These are phyloP conservation scores for Nephrotoma guestfalica DNA, from an alignment of 2,888 invertebrate genomes.

Conservation along the genomic window DNA sequence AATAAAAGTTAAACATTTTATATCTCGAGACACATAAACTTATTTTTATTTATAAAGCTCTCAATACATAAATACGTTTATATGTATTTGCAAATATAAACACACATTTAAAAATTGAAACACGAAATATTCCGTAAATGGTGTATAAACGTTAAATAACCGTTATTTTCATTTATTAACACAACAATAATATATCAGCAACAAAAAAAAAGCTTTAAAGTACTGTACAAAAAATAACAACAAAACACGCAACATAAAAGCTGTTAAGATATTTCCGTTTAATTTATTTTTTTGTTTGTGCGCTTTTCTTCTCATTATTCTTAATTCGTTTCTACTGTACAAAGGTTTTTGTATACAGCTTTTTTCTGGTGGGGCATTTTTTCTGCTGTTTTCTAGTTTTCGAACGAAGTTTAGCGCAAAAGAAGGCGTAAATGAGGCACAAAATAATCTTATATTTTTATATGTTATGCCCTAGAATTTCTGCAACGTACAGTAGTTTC, in stretches of 20 bases:
- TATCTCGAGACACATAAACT: background rate
- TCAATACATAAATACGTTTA: background rate
- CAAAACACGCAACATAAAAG: background rate
- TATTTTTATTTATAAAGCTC: background rate
- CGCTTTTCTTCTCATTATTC: background rate
- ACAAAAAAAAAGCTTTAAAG: background rate
- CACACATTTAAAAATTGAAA: background rate
- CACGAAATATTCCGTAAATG: background rate
- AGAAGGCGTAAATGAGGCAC: background rate
- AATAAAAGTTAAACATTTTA: background rate
- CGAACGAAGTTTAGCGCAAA: background rate
- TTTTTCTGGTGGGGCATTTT: background rate
- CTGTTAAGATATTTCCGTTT: background rate
- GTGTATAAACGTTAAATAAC: background rate
- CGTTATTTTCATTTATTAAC: background rate
- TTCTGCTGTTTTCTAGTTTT: background rate
- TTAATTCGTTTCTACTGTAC: background rate
- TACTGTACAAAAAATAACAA: background rate
- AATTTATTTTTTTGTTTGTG: background rate
- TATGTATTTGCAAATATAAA: too few relatives aligned
- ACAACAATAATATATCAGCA: background rate
- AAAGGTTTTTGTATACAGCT: background rate
- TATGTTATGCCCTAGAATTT: background rate
- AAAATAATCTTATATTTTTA: background rate
- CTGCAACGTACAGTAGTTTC: background rate